Base-by-base conservation (phyloP, 2,113 vertebrate genomes). In the Dromaius novaehollandiae region DNA sequence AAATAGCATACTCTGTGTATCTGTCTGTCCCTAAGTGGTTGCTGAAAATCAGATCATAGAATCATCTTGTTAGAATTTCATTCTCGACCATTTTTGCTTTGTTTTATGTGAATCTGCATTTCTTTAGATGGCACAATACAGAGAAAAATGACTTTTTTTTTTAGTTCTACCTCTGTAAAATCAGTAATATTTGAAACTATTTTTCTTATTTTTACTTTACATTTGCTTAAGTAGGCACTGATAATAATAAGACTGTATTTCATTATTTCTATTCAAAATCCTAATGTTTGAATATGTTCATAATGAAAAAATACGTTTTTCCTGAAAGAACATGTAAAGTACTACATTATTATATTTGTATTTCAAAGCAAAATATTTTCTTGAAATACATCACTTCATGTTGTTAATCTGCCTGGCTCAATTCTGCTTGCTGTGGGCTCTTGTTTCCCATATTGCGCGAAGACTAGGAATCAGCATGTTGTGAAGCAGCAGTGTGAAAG, bases 291-390 rank as follows among this genome's bases (percentile, higher is more conserved):
- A 21, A 30, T 30, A 11, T 4, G 1, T 25, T 15, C 2, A 0
- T 5, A 63, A 18, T 5, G 11, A 40, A 46, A 44, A 36, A 46
- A 5, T 3, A 0, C 2, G 20, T 6, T 73, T 69, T 69, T 42
- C 48, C 77, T 21, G 15, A 18, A 51, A 25, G 36, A 77, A 50
- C 30, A 6, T 8, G 8, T 5, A 3, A 53, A 36, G 1, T 1
- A 8, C 22, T 24, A 6, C 40, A 1, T 15, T 2, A 4, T 3
- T 11, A 0, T 1, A 12, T 3, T 68, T 26, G 7, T 11, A 3
- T 24, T 65, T 12, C 28, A 2, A 70, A 36, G 66, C 15, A 42
- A 34, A 34, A 2, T 3, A 4, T n/a, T 70, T 24, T 32, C 32
- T 56, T 25, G 60, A 9, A 40, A 13, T 1, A 7, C 38, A 9